Evolutionary conservation across 2,888 invertebrate species (phyloP), one percentile per base, ranked within the genome.

Genomic region (Encarsia formosa): DNA sequence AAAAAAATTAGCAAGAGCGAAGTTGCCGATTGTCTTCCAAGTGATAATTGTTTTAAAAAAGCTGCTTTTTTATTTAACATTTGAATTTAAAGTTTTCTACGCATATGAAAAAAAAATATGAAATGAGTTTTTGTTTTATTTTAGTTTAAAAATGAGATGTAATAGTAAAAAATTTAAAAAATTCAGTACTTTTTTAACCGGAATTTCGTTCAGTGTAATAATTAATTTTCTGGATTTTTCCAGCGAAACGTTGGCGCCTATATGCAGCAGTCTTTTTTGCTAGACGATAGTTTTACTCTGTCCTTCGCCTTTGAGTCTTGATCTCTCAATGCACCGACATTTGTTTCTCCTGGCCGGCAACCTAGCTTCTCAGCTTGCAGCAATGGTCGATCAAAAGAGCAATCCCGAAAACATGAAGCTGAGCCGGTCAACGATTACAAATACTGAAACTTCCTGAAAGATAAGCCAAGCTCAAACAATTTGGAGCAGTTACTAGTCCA

Each of bases 401-500:
- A 35, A n/a, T n/a, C n/a, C n/a, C n/a, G n/a, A n/a, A 53, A 48
- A 20, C 38, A 11, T 9, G 56, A 54, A 1, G 5, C 37, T 2
- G 48, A 55, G n/a, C 4, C 46, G 3, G 8, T 9, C 9, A 23
- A 16, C 5, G 56, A 54, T 6, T 48, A 34, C 5, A 66, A 65
- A 52, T 52, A 64, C 20, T 72, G 70, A 69, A 60, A 58, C 5
- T 63, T 64, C n/a, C 66, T 69, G 29, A 66, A 65, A 16, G 69
- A 71, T 72, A 78, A 65, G 61, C 76, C 22, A 66, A 74, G 56
- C 48, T 64, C 46, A 37, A 66, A 1, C 68, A 60, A 65, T 42
- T 60, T 71, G 47, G 86, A 88, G 60, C 78, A 81, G 46, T 80
- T 87, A 49, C 73, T 89, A 9, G 78, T 77, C 53, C 86, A 90